These are phyloP conservation scores for Hemitrygon akajei DNA, from an alignment of 2,797 vertebrate species.

Conservation along the genomic window DNA sequence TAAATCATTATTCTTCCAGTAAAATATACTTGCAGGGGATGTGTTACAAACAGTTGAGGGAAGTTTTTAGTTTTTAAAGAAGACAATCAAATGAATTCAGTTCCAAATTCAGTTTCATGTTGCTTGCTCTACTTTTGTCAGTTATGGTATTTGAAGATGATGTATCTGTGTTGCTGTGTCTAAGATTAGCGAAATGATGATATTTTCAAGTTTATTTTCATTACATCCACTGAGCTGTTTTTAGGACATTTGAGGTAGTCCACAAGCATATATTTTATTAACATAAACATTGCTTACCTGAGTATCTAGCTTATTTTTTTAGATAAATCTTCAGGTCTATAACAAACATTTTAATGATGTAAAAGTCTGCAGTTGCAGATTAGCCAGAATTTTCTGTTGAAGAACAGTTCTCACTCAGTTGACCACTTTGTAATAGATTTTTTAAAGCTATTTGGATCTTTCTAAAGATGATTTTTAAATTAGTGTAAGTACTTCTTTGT, in stretches of 20 bases:
- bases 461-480: not conserved
- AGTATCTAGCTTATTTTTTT: too few relatives aligned
- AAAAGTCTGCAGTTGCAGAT: not conserved
- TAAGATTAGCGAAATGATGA: not conserved
- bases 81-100: not conserved
- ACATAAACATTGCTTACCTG: not conserved
- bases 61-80: not conserved
- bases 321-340: not conserved
- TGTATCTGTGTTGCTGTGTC: not conserved
- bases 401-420: not conserved
- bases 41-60: not conserved
- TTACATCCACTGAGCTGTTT: not conserved
- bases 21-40: not conserved
- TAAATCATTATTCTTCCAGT: not conserved
- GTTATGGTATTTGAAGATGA: not conserved
- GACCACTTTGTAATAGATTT: not conserved
- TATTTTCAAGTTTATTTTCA: not conserved
- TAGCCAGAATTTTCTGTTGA: not conserved
- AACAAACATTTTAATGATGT: not conserved
- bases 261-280: not conserved
- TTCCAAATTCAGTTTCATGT: not conserved
- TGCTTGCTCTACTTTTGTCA: not conserved
- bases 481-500: not conserved
- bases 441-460: not conserved
- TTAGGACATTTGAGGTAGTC: not conserved